Percentiles rank a stretch among this genome's conserved stretches.
Evolutionary conservation across 30 jellyfish, hydroid and myxozoan species (phyloP).

Genomic region (Hydractinia echinata): DNA sequence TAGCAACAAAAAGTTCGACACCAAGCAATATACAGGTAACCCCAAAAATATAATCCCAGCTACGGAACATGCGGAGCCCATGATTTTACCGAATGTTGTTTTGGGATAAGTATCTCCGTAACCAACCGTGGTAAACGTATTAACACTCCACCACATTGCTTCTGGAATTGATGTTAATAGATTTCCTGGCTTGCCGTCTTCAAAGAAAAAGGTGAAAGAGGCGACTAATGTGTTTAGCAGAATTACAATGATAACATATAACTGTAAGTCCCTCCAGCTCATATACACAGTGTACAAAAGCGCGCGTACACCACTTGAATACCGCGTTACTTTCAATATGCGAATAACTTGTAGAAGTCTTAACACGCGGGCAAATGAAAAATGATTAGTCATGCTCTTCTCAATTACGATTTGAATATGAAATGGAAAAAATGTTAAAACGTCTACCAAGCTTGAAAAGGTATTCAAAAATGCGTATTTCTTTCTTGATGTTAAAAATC

Average conservation of each 20-base stretch:
- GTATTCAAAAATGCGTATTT: conserved; percentile 38
- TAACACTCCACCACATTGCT: conserved; percentile 83
- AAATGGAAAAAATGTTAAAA: conserved; percentile 55
- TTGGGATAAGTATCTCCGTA: conserved; percentile 78
- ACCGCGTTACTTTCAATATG: conserved; percentile 51
- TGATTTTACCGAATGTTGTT: conserved; percentile 51
- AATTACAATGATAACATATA: conserved; percentile 43
- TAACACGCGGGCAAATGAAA: conserved; percentile 22
- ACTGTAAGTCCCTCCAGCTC: conserved; percentile 54
- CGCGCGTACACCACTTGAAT: conserved; percentile 82
- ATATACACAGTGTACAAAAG: conserved; percentile 55
- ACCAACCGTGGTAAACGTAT: conserved; percentile 81
- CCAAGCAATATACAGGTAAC: conserved; percentile 66
- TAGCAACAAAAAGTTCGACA: conserved; percentile 58
- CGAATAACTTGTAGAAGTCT: conserved; percentile 51
- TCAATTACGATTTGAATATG: conserved; percentile 44
- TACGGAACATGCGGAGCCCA: conserved; percentile 62
- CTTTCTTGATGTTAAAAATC: conserved; percentile 26
- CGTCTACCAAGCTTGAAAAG: conserved; percentile 50
- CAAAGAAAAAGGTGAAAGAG: conserved; percentile 54
- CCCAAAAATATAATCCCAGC: conserved; percentile 68
- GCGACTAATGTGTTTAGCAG: conserved; percentile 52
- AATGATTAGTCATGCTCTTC: conserved; percentile 16
- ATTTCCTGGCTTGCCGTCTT: conserved; percentile 24
- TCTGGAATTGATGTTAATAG: conserved; percentile 59